Conservation (phyloP, 2,888 invertebrate species). For the Diaprepes abbreviatus region DNA sequence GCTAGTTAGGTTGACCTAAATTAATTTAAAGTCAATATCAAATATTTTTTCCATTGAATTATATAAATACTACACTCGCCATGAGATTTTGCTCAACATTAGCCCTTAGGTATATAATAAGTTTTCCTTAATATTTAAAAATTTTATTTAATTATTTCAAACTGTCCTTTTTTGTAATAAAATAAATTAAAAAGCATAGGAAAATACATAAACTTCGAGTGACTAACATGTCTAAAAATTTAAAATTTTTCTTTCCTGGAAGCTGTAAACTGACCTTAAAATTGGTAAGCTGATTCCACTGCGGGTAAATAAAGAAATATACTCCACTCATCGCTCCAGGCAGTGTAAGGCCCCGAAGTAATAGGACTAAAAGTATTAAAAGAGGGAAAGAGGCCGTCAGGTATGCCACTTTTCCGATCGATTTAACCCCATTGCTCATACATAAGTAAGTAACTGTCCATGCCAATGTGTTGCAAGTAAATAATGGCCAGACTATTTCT, state of each 20-base stretch:
- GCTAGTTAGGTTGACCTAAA: too few species aligned
- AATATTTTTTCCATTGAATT: too few species aligned
- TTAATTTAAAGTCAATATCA: too few species aligned
- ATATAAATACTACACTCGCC: too few species aligned
- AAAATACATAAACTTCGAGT: too few species aligned
- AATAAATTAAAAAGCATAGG: too few species aligned
- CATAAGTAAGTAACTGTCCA: constrained; percentile 89
- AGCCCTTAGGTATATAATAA: too few species aligned
- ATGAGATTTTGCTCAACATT: too few species aligned
- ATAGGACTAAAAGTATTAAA: constrained; percentile 78
- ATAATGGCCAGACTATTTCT: constrained; percentile 84
- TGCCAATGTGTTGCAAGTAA: constrained; percentile 79
- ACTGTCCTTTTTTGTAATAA: too few species aligned
- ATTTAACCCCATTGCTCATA: constrained; percentile 88
- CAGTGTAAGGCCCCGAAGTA: constrained; percentile 83
- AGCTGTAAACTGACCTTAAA: constrained; percentile 72
- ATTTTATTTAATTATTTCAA: too few species aligned
- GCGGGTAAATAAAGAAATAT: constrained; percentile 82
- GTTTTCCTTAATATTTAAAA: too few species aligned
- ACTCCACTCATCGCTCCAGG: constrained; percentile 85
- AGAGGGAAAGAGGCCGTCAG: constrained; percentile 90
- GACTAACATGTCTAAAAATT: too few species aligned
- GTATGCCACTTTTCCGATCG: constrained; percentile 90
- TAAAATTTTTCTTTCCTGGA: constrained; percentile 31
- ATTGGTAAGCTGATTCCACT: constrained; percentile 82